These are phyloP conservation scores for Agriopis marginaria DNA, from an alignment of 2,888 invertebrate genomes.

Conservation along the genomic window DNA sequence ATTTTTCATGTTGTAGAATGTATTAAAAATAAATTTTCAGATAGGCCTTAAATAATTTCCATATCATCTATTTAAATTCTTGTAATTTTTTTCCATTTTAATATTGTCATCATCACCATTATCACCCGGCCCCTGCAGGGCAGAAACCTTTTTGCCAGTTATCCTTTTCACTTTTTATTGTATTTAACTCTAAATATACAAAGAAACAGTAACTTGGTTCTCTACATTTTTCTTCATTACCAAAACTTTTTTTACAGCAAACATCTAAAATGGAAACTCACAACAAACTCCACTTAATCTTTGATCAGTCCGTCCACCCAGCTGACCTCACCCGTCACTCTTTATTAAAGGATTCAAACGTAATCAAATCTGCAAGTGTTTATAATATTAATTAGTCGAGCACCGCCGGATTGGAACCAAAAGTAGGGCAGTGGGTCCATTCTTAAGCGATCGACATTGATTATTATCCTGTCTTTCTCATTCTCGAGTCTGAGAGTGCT, in stretches of 20 bases:
- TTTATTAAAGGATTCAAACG: constrained; percentile 34
- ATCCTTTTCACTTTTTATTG: too few species aligned
- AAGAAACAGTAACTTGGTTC: too few species aligned
- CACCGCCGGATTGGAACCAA: constrained; percentile 10
- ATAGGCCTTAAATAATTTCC: too few species aligned
- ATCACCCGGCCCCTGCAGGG: too few species aligned
- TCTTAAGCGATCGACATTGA: background rate
- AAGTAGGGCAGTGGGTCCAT: background rate
- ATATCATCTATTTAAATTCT: too few species aligned
- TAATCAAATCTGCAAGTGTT: constrained; percentile 43
- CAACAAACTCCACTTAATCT: constrained; percentile 15
- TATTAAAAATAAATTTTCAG: too few species aligned
- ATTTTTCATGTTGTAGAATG: too few species aligned
- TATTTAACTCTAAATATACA: too few species aligned
- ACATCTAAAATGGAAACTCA: constrained; percentile 1
- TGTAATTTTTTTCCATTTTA: too few species aligned
- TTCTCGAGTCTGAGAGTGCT: too few species aligned
- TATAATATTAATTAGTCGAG: constrained; percentile 42
- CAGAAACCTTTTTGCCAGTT: too few species aligned
- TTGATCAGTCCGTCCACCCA: constrained; percentile 5
- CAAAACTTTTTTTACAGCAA: background rate
- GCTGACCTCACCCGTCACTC: constrained; percentile 11
- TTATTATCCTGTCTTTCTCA: background rate
- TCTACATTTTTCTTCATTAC: constrained; percentile 1
- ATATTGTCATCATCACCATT: too few species aligned